These are phyloP conservation scores for Alethe castanea DNA, from an alignment of 2,113 vertebrate genomes.

Conservation along the genomic window DNA sequence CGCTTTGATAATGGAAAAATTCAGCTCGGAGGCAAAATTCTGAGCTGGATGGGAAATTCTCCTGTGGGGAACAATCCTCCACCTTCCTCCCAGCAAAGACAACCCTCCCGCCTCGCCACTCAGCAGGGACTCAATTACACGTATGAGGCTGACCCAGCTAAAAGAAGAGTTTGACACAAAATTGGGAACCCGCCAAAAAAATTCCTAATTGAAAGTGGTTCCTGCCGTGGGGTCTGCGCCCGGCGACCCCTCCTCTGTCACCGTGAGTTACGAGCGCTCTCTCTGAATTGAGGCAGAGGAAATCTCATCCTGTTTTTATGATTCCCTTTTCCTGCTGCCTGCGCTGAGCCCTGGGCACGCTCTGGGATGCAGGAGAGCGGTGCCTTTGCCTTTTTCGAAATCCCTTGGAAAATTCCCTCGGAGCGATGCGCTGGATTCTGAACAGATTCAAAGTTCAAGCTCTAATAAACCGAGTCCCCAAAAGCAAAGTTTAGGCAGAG, in stretches of 20 bases:
- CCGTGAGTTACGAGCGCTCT: not conserved
- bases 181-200: slow-evolving; percentile 37
- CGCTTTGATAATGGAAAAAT: not conserved
- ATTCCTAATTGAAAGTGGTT: slow-evolving; percentile 25
- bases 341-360: not conserved
- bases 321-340: not conserved
- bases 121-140: slow-evolving; percentile 18
- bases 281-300: not conserved
- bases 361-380: not conserved
- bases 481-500: rapidly evolving
- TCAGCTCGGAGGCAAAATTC: not conserved
- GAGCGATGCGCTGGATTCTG: rapidly evolving
- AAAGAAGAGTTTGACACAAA: not conserved
- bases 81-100: not conserved
- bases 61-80: not conserved
- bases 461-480: not conserved
- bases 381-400: not conserved
- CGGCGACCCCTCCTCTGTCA: not conserved
- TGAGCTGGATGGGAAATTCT: not conserved
- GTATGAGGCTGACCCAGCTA: not conserved
- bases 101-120: not conserved
- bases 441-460: not conserved
- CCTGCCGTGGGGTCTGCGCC: not conserved
- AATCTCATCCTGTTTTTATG: not conserved
- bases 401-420: not conserved